Evolutionary conservation across 2,888 invertebrate species (phyloP), one percentile per base, ranked within the genome.

Genomic region (Phorcus lineatus): DNA sequence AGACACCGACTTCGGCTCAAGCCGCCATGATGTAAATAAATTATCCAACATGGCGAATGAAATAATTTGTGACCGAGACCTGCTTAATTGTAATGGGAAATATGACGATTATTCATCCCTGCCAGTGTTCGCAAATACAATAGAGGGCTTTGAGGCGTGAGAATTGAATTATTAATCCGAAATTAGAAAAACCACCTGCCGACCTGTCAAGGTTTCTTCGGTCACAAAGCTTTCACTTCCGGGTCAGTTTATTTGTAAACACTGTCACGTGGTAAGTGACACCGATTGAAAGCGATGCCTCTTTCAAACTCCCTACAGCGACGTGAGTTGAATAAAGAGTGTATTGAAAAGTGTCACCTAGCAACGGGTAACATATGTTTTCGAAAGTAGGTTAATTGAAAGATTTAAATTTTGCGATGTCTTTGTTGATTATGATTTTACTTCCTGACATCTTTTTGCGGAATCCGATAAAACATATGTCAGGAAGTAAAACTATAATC

Each of bases 21-120:
- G 70, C 70, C 19, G 70, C 70, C 70, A 70, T 70, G 70, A 70
- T 70, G 70, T 70, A 70, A 70, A 70, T 70, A 70, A 70, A 70
- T 70, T 70, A 70, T 70, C 70, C 70, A 70, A 70, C 70, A 70
- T 70, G 70, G 70, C 70, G 70, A 36, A 70, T 16, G 40, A 40
- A 31, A 36, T 70, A 70, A 70, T 70, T 36, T 70, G 70, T 4
- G 70, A 19, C 36, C 40, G 70, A 36, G 70, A 40, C 36, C 31
- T 31, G 19, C 24, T 19, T 70, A 70, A 70, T 28, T 70, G 31
- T 70, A 17, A 40, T 3, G 36, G 28, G 70, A 17, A 70, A 19
- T 19, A 16, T 31, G 36, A 62, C 62, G 28, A 24, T 28, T 62
- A 28, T 62, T 28, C 24, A 28, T 36, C 17, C 36, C 40, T n/a